A percentile compares a stretch with the other conserved stretches of the same genome.
phyloP scores from a whole-genome alignment of 2,113 vertebrate species.

The Chaetura pelagica region DNA sequence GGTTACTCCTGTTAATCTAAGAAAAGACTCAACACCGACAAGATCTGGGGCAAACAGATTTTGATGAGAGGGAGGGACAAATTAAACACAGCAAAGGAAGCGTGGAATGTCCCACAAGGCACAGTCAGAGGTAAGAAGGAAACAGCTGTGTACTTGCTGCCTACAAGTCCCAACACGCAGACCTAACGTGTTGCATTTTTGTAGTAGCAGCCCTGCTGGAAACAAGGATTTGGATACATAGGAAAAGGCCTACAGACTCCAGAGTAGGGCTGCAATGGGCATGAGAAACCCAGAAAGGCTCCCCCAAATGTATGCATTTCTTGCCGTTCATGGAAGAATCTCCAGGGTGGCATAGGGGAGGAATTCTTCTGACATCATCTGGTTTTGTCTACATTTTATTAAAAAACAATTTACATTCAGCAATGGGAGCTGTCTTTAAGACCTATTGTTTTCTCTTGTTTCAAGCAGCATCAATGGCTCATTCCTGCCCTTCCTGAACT shows the following conservation, averaged over 20 bases:
- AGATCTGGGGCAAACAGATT: not conserved
- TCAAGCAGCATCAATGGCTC: constrained; percentile 69
- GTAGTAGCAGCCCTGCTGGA: not conserved
- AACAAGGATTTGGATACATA: not conserved
- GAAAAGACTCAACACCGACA: not conserved
- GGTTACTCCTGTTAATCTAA: not conserved
- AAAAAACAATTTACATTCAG: constrained; percentile 64
- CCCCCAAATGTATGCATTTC: not conserved
- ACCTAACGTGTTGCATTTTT: not conserved
- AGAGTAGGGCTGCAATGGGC: not conserved
- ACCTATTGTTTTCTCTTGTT: constrained; percentile 62
- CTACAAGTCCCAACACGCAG: not conserved
- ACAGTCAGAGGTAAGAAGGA: not conserved
- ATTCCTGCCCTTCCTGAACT: constrained; percentile 62
- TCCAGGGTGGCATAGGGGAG: constrained; percentile 48
- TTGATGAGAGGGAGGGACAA: not conserved
- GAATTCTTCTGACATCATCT: constrained; percentile 52
- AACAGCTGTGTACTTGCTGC: not conserved
- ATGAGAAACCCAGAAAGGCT: not conserved
- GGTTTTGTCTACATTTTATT: constrained; percentile 62
- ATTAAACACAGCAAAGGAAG: not conserved
- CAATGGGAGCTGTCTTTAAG: constrained; percentile 64
- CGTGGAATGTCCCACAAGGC: not conserved
- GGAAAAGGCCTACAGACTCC: not conserved
- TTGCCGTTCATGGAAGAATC: not conserved